A percentile compares a stretch with the other conserved stretches of the same genome.
Conservation (phyloP, 1,140 invertebrate species). For the Phocides pigmalion region DNA sequence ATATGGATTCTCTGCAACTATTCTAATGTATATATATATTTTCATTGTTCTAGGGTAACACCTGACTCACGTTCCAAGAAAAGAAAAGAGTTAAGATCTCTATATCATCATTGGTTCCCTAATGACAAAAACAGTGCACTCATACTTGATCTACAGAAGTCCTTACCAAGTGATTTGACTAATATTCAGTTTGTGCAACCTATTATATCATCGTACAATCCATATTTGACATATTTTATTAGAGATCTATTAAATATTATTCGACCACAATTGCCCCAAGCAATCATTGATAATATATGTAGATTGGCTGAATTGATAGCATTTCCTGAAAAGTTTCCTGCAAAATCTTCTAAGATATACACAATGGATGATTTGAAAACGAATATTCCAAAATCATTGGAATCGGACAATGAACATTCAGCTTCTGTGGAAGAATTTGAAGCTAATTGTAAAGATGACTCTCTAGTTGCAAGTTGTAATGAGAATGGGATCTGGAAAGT, state of each 20-base stretch:
- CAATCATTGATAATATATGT: constrained; percentile 57
- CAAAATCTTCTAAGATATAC: constrained; percentile 53
- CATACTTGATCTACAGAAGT: constrained; percentile 64
- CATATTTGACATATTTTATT: constrained; percentile 65
- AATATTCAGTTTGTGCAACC: constrained; percentile 66
- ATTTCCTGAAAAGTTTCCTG: constrained; percentile 50
- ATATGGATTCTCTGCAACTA: too few species aligned
- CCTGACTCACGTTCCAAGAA: constrained; percentile 39
- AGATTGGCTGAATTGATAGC: constrained; percentile 68
- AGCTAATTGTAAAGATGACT: constrained; percentile 1
- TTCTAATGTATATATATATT: neutral
- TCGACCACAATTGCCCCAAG: constrained; percentile 55
- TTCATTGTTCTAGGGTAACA: constrained; percentile 50
- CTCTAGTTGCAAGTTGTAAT: neutral
- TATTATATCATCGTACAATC: constrained; percentile 66
- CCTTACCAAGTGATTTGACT: constrained; percentile 57
- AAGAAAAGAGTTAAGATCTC: constrained; percentile 54
- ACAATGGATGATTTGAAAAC: constrained; percentile 66
- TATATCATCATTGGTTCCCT: constrained; percentile 73
- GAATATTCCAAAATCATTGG: neutral
- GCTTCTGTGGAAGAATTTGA: neutral
- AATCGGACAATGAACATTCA: constrained; percentile 23
- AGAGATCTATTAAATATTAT: constrained; percentile 62
- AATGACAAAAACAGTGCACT: constrained; percentile 58
- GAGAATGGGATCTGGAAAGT: constrained; percentile 58